Base-by-base conservation (phyloP, 2,113 vertebrate genomes). In the Pionites leucogaster region DNA sequence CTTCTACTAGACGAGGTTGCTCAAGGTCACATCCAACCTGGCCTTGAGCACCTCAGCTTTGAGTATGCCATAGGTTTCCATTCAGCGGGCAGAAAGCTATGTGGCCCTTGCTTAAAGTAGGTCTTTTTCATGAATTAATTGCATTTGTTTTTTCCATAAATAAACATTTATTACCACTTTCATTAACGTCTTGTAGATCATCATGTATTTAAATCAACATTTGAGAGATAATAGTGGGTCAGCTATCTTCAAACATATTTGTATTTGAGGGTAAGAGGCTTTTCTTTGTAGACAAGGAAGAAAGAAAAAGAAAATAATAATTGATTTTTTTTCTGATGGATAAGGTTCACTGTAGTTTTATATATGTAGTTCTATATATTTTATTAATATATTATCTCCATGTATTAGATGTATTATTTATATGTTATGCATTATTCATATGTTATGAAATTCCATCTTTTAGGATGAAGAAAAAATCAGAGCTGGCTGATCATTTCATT, bases 21-120 rank as follows among this genome's bases (percentile, higher is more conserved):
- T 24, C 22, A 35, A 35, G 6, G 57, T 33, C 22, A 59, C 22
- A 35, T 23, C 33, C 57, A 59, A 35, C 57, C 22, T 59, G 57
- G 22, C 33, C 22, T 35, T 35, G 14, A 35, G 13, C 16, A 4
- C 4, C 71, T 70, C 7, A 83, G 3, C 22, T 52, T 57, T 22
- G 17, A 39, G 5, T 4, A 41, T 0, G 0, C 5, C 33, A 9
- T 16, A 27, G 5, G 6, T 42, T 68, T 44, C 37, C 11, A 11
- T 24, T 59, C 22, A 60, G 47, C 24, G n/a, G 3, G 6, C 46
- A 77, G 31, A 93, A 29, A 55, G 2, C 6, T 42, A 8, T 53
- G 47, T 44, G 25, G 10, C 3, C 19, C 20, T 33, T 88, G 24
- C 6, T 71, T 46, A 67, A 63, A 63, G 13, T 15, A 57, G 7